A percentile compares a stretch with the other conserved stretches of the same genome.
phyloP scores from a whole-genome alignment of 2,113 vertebrate species.

The Pelusios castaneus region DNA sequence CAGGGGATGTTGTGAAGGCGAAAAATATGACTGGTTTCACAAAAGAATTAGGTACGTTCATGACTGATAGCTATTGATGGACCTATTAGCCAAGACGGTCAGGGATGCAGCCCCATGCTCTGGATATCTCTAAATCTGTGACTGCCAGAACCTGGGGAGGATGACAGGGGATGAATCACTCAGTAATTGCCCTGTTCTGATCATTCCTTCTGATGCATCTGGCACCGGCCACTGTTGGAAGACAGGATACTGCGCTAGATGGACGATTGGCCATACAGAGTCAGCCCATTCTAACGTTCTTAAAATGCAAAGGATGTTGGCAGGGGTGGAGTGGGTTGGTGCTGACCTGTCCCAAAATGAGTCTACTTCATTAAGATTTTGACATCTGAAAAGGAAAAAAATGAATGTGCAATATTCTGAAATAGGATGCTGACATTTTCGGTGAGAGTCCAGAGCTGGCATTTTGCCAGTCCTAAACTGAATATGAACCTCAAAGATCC shows the following conservation, averaged over 20 bases:
- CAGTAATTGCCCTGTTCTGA: too few relatives aligned
- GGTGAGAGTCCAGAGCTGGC: background rate
- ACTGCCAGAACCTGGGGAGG: too few relatives aligned
- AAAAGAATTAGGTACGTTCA: too few relatives aligned
- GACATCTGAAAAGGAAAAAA: background rate
- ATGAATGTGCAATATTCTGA: background rate
- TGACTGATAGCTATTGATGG: too few relatives aligned
- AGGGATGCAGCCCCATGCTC: too few relatives aligned
- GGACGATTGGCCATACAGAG: background rate
- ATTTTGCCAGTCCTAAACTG: background rate
- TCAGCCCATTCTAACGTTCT: background rate
- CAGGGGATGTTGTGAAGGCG: too few relatives aligned
- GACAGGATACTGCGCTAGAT: background rate
- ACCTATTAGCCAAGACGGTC: too few relatives aligned
- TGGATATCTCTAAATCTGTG: too few relatives aligned
- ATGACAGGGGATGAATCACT: too few relatives aligned
- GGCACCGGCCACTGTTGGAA: background rate
- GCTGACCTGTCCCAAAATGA: background rate
- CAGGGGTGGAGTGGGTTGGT: background rate
- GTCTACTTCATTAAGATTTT: background rate
- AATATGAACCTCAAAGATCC: background rate
- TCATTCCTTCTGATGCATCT: background rate
- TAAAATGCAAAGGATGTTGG: background rate
- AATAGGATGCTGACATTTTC: background rate
- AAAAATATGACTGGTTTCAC: too few relatives aligned